Evolutionary conservation across 2,797 vertebrate species (phyloP).

Genomic region (Poecile montanus): DNA sequence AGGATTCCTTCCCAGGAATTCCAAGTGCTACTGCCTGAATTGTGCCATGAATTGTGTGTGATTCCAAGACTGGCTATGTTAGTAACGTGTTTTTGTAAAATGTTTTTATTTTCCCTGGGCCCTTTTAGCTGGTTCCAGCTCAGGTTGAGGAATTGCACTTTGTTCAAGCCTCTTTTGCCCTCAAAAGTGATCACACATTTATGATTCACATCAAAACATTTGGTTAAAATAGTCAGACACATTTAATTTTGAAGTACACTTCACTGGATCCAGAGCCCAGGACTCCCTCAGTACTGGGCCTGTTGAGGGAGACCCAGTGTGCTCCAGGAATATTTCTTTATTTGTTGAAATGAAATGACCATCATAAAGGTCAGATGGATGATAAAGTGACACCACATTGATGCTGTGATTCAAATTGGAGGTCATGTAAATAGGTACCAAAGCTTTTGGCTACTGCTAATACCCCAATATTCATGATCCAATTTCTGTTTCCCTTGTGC

Average conservation of each 20-base stretch:
- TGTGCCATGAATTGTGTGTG: conserved; percentile 82
- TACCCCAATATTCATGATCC: neutral
- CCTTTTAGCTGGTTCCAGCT: conserved; percentile 85
- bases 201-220: conserved; percentile 84
- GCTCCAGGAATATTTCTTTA: neutral
- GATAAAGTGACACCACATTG: neutral
- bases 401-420: neutral
- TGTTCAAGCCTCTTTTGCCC: conserved; percentile 77
- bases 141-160: conserved; percentile 82
- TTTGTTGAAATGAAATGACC: neutral
- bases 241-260: neutral
- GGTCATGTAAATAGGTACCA: neutral
- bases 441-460: neutral
- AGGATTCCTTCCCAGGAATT: neutral
- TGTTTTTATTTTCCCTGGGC: conserved; percentile 73
- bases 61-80: conserved; percentile 78
- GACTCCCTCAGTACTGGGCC: neutral
- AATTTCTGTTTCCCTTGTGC: neutral
- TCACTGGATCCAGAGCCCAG: neutral
- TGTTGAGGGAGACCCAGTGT: neutral
- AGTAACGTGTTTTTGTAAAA: conserved; percentile 79
- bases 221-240: neutral
- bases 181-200: conserved; percentile 81
- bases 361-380: neutral
- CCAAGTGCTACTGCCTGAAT: conserved; percentile 46